A percentile compares a stretch with the other conserved stretches of the same genome.
Evolutionary conservation across 2,113 vertebrate genomes (phyloP).

Genomic region (Oncorhynchus tshawytscha): DNA sequence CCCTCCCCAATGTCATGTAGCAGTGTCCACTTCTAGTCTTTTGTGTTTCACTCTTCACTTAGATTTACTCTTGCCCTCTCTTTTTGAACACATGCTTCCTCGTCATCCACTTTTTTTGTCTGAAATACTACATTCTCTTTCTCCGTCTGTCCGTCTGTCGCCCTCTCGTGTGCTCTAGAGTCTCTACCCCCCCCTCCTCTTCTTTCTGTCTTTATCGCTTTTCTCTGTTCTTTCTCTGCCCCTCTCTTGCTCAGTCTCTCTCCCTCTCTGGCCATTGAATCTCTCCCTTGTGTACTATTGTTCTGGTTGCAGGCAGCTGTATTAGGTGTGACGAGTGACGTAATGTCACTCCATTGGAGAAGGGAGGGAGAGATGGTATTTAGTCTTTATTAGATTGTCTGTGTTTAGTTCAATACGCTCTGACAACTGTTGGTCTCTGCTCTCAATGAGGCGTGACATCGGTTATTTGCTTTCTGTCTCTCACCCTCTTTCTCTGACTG

Average conservation of each 20-base stretch:
- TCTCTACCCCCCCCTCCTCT: neutral
- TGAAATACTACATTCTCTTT: slow-evolving; percentile 1
- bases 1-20: too few species aligned
- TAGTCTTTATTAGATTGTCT: neutral
- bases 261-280: slow-evolving; percentile 59
- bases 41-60: neutral
- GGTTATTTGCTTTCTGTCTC: neutral
- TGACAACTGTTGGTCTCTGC: neutral
- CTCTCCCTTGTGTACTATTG: slow-evolving; percentile 2
- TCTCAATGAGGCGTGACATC: slow-evolving; percentile 6
- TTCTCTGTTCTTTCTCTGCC: neutral
- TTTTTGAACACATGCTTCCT: neutral
- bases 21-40: neutral
- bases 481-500: too few species aligned
- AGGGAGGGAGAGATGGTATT: neutral
- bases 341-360: slow-evolving; percentile 32
- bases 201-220: neutral
- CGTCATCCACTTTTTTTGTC: slow-evolving; percentile 5
- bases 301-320: slow-evolving; percentile 7
- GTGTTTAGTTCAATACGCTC: slow-evolving; percentile 4
- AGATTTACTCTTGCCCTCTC: slow-evolving; percentile 24
- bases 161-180: neutral
- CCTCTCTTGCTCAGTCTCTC: neutral
- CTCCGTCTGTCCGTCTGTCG: neutral
- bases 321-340: neutral